Conservation (phyloP, 2,888 invertebrate species). For the Leptopterna dolabrata region DNA sequence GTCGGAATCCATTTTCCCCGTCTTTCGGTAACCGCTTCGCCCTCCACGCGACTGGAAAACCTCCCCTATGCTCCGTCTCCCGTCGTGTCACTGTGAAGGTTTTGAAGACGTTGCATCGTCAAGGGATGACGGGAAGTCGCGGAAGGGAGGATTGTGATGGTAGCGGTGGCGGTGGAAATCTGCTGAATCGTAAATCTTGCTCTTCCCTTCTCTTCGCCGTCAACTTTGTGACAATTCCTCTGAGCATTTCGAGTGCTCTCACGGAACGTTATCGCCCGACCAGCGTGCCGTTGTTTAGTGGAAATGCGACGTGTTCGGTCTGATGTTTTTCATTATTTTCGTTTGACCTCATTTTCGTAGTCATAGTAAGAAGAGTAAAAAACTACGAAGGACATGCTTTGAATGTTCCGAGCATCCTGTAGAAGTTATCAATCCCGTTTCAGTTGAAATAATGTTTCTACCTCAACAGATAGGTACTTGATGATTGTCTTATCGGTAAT, state of each 20-base stretch:
- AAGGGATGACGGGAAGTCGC: background rate
- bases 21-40: background rate
- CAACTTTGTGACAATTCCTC: conserved; percentile 29
- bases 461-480: too few relatives aligned
- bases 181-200: conserved; percentile 37
- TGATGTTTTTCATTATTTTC: background rate
- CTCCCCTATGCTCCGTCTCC: background rate
- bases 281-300: background rate
- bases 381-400: too few relatives aligned
- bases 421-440: too few relatives aligned
- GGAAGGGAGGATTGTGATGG: background rate
- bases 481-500: too few relatives aligned
- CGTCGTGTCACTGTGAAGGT: background rate
- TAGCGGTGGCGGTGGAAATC: background rate
- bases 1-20: conserved; percentile 22
- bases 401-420: too few relatives aligned
- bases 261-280: background rate
- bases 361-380: too few relatives aligned
- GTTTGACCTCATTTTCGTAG: background rate
- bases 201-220: background rate
- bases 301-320: background rate
- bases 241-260: background rate
- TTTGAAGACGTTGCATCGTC: conserved; percentile 3
- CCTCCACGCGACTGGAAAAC: background rate
- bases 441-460: too few relatives aligned